phyloP scores from a whole-genome alignment of 1,140 invertebrate genomes.

The Chymomyza costata region DNA sequence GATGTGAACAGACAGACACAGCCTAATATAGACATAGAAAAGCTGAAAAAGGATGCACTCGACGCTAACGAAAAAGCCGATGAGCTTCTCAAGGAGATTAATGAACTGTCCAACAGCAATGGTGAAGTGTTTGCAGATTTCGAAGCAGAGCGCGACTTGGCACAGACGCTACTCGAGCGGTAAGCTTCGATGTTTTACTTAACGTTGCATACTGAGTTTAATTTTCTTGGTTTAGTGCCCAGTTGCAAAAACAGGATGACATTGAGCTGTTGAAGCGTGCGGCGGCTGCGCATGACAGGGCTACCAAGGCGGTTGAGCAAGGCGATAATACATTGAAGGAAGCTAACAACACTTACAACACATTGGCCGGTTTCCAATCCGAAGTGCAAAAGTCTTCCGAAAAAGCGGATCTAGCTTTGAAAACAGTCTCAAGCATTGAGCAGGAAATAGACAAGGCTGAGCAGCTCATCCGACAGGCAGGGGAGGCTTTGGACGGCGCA shows the following conservation, averaged over 20 bases:
- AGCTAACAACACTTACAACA: constrained; percentile 90
- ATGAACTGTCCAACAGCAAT: constrained; percentile 52
- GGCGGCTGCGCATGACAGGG: constrained; percentile 83
- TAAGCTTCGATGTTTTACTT: constrained; percentile 77
- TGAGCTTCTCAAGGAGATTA: constrained; percentile 47
- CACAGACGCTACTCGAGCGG: constrained; percentile 81
- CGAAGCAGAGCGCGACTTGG: constrained; percentile 78
- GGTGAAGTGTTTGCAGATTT: constrained; percentile 58
- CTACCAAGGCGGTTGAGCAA: constrained; percentile 86
- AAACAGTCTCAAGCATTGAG: constrained; percentile 85
- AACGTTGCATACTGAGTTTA: background rate
- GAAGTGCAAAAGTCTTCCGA: constrained; percentile 88
- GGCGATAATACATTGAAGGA: constrained; percentile 91
- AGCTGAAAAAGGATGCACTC: constrained; percentile 82
- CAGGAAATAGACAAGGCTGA: constrained; percentile 77
- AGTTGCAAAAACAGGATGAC: constrained; percentile 72
- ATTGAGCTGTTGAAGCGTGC: constrained; percentile 79
- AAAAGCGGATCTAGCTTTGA: constrained; percentile 83
- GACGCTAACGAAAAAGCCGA: constrained; percentile 78
- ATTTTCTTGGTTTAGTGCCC: constrained; percentile 36
- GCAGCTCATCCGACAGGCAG: constrained; percentile 79
- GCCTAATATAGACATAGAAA: constrained; percentile 83
- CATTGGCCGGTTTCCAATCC: constrained; percentile 88
- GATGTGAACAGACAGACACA: constrained; percentile 85
- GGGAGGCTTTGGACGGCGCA: constrained; percentile 82